Evolutionary conservation across 2,888 invertebrate species (phyloP).

Genomic region (Fragum sueziense): DNA sequence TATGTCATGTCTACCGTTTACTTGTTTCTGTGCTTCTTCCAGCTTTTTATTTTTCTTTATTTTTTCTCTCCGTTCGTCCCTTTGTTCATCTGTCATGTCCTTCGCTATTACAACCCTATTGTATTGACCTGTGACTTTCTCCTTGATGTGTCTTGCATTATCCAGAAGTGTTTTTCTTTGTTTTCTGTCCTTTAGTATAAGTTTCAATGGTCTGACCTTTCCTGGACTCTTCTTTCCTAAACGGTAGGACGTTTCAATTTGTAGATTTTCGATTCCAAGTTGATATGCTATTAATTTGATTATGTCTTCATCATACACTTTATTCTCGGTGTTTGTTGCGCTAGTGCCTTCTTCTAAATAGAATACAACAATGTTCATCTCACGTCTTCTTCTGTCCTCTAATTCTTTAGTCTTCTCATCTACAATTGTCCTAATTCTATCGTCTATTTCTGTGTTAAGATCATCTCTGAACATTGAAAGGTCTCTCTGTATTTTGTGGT

Average conservation of each 20-base stretch:
- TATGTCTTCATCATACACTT: neutral
- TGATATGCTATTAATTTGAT: neutral
- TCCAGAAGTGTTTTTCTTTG: neutral
- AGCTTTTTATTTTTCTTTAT: neutral
- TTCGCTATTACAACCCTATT: neutral
- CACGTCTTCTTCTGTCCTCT: slow-evolving; percentile 1
- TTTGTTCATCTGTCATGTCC: neutral
- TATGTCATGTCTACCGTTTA: neutral
- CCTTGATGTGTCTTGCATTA: neutral
- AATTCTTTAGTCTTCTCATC: too few species aligned
- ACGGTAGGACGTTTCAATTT: neutral
- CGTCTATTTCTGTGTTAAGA: too few species aligned
- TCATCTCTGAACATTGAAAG: too few species aligned
- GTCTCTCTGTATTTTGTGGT: neutral
- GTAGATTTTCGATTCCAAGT: neutral
- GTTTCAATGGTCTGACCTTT: neutral
- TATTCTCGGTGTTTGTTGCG: neutral
- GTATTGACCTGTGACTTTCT: neutral
- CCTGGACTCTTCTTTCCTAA: neutral
- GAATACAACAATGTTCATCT: neutral
- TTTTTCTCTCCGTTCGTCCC: neutral
- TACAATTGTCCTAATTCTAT: too few species aligned
- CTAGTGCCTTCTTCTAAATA: neutral
- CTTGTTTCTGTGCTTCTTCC: neutral
- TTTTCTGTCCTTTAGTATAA: slow-evolving; percentile 5